These are phyloP conservation scores for Listrodromus nycthemerus DNA, from an alignment of 2,888 invertebrate species.

Conservation along the genomic window DNA sequence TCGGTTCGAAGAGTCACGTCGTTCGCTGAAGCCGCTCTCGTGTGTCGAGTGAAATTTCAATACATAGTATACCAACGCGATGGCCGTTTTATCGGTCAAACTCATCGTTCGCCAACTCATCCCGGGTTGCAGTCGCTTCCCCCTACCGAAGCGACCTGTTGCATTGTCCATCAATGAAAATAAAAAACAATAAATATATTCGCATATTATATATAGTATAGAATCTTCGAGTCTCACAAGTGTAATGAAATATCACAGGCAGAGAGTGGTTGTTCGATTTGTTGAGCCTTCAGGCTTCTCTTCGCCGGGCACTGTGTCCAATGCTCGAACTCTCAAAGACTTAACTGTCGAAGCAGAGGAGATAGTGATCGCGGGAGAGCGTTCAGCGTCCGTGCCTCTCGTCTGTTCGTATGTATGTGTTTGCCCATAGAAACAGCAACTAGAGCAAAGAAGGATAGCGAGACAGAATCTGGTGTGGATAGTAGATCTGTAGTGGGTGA, in stretches of 20 bases:
- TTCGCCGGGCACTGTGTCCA: not conserved
- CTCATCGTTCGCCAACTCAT: slow-evolving; percentile 29
- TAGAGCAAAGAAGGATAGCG: slow-evolving; percentile 14
- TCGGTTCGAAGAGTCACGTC: slow-evolving; percentile 57
- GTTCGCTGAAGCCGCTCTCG: slow-evolving; percentile 46
- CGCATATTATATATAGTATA: not conserved
- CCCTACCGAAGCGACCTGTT: not conserved
- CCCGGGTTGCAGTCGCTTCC: slow-evolving; percentile 17
- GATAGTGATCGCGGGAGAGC: slow-evolving; percentile 27
- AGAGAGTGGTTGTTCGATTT: slow-evolving; percentile 20
- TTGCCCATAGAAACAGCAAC: not conserved
- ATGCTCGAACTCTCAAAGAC: slow-evolving; percentile 20
- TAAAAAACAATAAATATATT: not conserved
- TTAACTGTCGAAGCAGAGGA: slow-evolving; percentile 15
- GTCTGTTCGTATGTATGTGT: not conserved
- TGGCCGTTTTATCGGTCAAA: slow-evolving; percentile 46
- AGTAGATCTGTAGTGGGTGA: slow-evolving; percentile 17
- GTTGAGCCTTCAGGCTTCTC: slow-evolving; percentile 12
- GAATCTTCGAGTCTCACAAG: not conserved
- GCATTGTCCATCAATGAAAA: not conserved
- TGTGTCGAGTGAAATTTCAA: slow-evolving; percentile 60
- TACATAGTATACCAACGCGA: slow-evolving; percentile 32
- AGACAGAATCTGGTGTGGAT: not conserved
- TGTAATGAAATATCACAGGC: slow-evolving; percentile 11
- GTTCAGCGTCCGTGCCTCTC: not conserved